These are phyloP conservation scores for Geopemphigus sp. DNA, from an alignment of 1,140 invertebrate species.

Conservation along the genomic window DNA sequence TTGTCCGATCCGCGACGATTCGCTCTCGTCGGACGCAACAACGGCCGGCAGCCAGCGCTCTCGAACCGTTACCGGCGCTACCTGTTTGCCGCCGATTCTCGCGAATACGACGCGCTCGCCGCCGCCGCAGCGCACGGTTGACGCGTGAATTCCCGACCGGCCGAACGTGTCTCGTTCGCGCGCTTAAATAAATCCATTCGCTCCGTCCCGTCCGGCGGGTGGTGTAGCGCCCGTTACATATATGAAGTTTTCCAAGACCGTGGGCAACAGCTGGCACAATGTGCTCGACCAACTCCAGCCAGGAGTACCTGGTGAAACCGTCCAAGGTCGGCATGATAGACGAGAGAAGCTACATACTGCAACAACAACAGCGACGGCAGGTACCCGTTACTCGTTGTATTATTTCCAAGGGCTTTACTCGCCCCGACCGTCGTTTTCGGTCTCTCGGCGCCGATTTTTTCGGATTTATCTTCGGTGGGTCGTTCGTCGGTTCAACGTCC, in stretches of 20 bases:
- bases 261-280: conserved; percentile 47
- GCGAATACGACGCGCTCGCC: too few species aligned
- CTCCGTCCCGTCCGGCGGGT: background rate
- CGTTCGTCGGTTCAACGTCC: too few species aligned
- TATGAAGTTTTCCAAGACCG: conserved; percentile 45
- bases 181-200: background rate
- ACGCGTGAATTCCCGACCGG: too few species aligned
- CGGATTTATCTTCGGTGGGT: too few species aligned
- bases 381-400: background rate
- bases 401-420: too few species aligned
- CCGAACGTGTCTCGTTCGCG: too few species aligned
- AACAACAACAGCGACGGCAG: background rate
- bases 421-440: too few species aligned
- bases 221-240: background rate
- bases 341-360: conserved; percentile 43
- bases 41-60: background rate
- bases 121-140: too few species aligned
- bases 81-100: background rate
- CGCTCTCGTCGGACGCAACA: background rate
- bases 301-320: conserved; percentile 30
- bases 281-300: conserved; percentile 44
- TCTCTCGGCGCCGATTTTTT: too few species aligned
- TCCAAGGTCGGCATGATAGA: conserved; percentile 30
- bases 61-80: too few species aligned
- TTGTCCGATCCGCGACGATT: conserved; percentile 7